Base-by-base conservation (phyloP, 2,888 invertebrate genomes). In the Callyntrura guangdongensis region DNA sequence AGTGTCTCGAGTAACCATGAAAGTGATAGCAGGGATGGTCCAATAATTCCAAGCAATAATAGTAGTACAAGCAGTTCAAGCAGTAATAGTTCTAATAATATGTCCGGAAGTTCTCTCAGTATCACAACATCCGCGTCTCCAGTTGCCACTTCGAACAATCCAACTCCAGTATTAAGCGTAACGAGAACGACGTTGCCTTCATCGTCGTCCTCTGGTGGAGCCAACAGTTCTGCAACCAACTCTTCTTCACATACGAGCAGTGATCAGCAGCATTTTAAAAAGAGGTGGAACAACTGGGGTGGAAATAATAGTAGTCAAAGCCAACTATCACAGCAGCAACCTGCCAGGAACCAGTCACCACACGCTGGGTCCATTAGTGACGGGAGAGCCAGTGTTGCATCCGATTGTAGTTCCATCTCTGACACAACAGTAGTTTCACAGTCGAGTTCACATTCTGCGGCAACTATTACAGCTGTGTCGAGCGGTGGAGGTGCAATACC, bases 251-350 rank as follows among this genome's bases (percentile, higher is more conserved):
- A 85, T 27, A 64, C 86, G 69, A 74, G 61, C 9, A 77, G 72
- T 61, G 92, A 92, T 25, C 92, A 92, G 17, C 93, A 90, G 36
- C 93, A 93, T 67, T 93, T 93, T 20, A 93, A 93, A 91, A 94
- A 94, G 87, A 61, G 94, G 27, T 94, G 94, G 94, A 93, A 92
- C 61, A 92, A 92, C 27, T 93, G 93, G 92, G 92, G 93, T 25
- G 86, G 86, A n/a, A 86, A 85, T 79, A 84, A 91, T 47, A 59
- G 53, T 36, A 59, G 53, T 36, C 59, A 45, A 22, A 72, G 36
- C 45, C 64, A n/a, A n/a, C n/a, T n/a, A n/a, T n/a, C n/a, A n/a
- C n/a, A 72, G 36, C 86, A 56, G 45, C 86, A 49, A 22, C 83
- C 91, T n/a, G 53, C 67, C 4, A 61, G 91, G 22, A 88, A 20